Base-by-base conservation (phyloP, 2,797 vertebrate genomes). In the Scomberomorus guttatus region DNA sequence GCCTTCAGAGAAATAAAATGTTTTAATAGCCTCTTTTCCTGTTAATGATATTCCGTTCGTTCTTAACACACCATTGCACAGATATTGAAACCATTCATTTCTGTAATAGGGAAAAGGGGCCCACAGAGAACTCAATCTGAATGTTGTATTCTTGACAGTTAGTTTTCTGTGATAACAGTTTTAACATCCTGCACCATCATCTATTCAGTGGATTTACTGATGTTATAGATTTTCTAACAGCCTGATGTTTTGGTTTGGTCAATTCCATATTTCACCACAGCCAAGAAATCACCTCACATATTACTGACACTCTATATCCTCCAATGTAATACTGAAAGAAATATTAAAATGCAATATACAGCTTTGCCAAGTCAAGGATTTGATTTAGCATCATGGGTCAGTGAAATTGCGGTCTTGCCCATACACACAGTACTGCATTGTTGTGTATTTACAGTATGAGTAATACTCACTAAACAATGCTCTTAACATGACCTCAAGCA, bases 71-170 rank as follows among this genome's bases (percentile, higher is more conserved):
- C 93, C 96, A 96, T 96, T 97, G 96, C 95, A 90, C 95, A 95
- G 92, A 96, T 97, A 98, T 96, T 96, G 95, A 97, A 97, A 96
- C 94, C 94, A 96, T 97, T 96, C 94, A 94, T 97, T 98, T 94
- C 93, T 92, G 93, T 96, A 96, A 97, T 96, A 95, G 94, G 95
- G 90, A 93, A 91, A 73, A 80, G 63, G 91, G 90, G 81, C 93
- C 92, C 87, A 89, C 34, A 10, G 92, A 95, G 94, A 91, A 90
- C 93, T 95, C 81, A 68, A 87, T 95, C 89, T 88, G 85, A 87
- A 86, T 87, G 85, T 86, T 86, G 89, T 77, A 72, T 89, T 85
- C 82, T 75, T 91, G 92, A 91, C 90, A 88, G 79, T 83, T 86
- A 77, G 67, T 87, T 91, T 91, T 89, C 87, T 87, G 57, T 77